These are phyloP conservation scores for Amblyopsis rosae DNA, from an alignment of 2,113 vertebrate genomes.

Conservation along the genomic window DNA sequence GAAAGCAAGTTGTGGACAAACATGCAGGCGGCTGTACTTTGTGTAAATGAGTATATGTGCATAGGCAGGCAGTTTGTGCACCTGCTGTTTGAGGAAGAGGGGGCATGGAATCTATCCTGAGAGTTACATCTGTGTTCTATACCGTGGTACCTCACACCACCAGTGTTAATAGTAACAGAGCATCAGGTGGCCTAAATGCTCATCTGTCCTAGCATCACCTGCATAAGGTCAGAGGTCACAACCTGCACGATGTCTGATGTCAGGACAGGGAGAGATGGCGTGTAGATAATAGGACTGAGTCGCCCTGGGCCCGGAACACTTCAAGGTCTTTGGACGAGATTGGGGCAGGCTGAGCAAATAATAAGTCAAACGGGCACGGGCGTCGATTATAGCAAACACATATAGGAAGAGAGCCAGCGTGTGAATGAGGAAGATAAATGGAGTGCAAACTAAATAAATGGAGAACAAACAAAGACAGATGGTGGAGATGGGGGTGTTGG, in stretches of 20 bases:
- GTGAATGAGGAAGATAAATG: slow-evolving; percentile 65
- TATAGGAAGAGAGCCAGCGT: slow-evolving; percentile 32
- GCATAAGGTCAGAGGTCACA: slow-evolving; percentile 30
- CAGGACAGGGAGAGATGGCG: neutral
- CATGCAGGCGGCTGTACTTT: neutral
- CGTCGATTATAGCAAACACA: slow-evolving; percentile 47
- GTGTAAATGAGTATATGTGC: neutral
- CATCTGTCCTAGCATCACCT: slow-evolving; percentile 25
- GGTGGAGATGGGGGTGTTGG: neutral
- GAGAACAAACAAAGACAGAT: slow-evolving; percentile 74
- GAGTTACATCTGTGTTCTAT: slow-evolving; percentile 26
- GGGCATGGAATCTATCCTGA: slow-evolving; percentile 11
- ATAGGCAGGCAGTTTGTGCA: neutral
- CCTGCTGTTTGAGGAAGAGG: slow-evolving; percentile 19
- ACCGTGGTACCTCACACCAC: slow-evolving; percentile 10
- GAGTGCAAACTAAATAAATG: too few species aligned
- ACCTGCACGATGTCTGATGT: slow-evolving; percentile 22
- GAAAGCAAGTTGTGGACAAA: neutral
- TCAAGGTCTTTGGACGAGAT: slow-evolving; percentile 33
- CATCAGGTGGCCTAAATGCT: slow-evolving; percentile 34
- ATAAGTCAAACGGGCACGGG: slow-evolving; percentile 54
- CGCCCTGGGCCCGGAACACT: slow-evolving; percentile 27
- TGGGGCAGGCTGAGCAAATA: slow-evolving; percentile 13
- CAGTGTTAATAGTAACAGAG: slow-evolving; percentile 12
- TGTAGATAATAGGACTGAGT: slow-evolving; percentile 8